Percentiles rank a stretch among this genome's conserved stretches.
phyloP scores from a whole-genome alignment of 2,888 invertebrate species.

The Pandemis corylana region DNA sequence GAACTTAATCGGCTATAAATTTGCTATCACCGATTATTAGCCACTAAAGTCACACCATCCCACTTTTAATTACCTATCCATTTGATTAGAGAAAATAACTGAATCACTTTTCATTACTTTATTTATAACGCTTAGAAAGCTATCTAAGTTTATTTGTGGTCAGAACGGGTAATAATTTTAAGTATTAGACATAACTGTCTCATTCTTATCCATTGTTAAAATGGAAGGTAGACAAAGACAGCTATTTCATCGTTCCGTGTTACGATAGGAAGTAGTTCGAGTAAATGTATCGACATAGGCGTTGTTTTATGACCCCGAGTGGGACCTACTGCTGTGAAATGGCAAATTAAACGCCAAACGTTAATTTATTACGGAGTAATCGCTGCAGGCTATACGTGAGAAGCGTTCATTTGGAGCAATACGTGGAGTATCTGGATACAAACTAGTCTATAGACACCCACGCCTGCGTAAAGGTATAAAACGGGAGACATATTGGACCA shows the following conservation, averaged over 20 bases:
- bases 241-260: not conserved
- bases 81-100: conserved; percentile 21
- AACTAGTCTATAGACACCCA: conserved; percentile 23
- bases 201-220: not conserved
- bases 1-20: conserved; percentile 9
- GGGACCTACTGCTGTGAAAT: conserved; percentile 60
- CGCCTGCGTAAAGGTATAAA: conserved; percentile 23
- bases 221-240: conserved; percentile 4
- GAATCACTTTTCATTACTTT: conserved; percentile 9
- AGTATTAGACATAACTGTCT: not conserved
- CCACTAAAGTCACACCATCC: conserved; percentile 16
- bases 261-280: conserved; percentile 39
- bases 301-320: conserved; percentile 51
- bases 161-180: not conserved
- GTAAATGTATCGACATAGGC: conserved; percentile 49
- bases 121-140: conserved; percentile 7
- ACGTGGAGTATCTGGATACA: conserved; percentile 8
- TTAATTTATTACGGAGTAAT: conserved; percentile 57
- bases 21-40: conserved; percentile 8
- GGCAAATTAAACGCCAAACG: conserved; percentile 61
- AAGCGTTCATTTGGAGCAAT: conserved; percentile 32
- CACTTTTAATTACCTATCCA: conserved; percentile 12
- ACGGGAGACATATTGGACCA: conserved; percentile 33
- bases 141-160: not conserved
- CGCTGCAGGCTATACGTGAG: conserved; percentile 49